A percentile compares a stretch with the other conserved stretches of the same genome.
phyloP scores from a whole-genome alignment of 2,888 invertebrate species.

The Drosophila imparisetae region DNA sequence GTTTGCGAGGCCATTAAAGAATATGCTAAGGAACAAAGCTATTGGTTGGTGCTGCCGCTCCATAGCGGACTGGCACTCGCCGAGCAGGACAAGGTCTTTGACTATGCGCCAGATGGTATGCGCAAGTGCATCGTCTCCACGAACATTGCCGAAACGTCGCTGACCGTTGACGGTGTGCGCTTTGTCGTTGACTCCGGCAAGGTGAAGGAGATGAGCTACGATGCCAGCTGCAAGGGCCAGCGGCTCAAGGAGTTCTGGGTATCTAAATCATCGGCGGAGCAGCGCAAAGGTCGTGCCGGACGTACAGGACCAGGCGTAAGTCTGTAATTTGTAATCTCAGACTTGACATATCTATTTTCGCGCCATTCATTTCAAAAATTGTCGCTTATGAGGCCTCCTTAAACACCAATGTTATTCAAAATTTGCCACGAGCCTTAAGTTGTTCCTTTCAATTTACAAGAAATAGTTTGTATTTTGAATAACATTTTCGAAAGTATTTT shows the following conservation, averaged over 20 bases:
- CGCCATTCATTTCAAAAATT: no score
- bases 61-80: conserved; percentile 96
- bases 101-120: conserved; percentile 96
- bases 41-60: conserved; percentile 96
- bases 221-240: conserved; percentile 95
- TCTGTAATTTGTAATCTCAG: not conserved
- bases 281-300: conserved; percentile 97
- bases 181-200: conserved; percentile 99
- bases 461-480: not conserved
- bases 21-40: conserved; percentile 90
- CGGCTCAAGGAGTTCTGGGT: conserved; percentile 97
- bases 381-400: no score
- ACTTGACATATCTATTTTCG: not conserved
- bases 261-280: conserved; percentile 98
- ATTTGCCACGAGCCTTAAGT: no score
- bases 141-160: conserved; percentile 99
- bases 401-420: no score
- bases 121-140: conserved; percentile 99
- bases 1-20: conserved; percentile 94
- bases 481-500: not conserved
- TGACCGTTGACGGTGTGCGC: conserved; percentile 98
- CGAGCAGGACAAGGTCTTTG: conserved; percentile 99
- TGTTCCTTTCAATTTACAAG: not conserved
- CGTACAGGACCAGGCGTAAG: conserved; percentile 95
- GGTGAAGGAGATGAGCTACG: conserved; percentile 98